These are phyloP conservation scores for Aurelia aurita DNA, from an alignment of 30 jellyfish, hydroid and myxozoan genomes.

Conservation along the genomic window DNA sequence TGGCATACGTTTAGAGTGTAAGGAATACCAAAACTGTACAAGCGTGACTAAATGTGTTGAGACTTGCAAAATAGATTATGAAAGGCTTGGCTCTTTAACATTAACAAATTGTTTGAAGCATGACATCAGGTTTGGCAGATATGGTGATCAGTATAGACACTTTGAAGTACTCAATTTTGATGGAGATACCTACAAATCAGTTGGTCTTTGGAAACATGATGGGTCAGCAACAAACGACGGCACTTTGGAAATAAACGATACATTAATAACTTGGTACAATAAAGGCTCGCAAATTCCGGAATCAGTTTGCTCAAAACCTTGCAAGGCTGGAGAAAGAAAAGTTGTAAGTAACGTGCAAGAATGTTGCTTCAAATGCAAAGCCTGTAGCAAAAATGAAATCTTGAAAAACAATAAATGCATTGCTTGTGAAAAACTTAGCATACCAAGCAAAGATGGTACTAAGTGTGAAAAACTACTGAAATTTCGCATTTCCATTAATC, in stretches of 20 bases:
- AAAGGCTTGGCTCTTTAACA: neutral
- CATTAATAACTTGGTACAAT: conserved; percentile 12
- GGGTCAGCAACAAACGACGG: neutral
- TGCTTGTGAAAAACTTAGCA: conserved; percentile 9
- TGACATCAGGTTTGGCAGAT: neutral
- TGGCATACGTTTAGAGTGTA: conserved; percentile 12
- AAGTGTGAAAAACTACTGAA: conserved; percentile 20
- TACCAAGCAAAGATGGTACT: conserved; percentile 14
- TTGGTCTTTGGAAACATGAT: neutral
- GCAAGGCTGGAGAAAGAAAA: conserved; percentile 37
- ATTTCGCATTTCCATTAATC: neutral
- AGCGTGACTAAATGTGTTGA: conserved; percentile 1
- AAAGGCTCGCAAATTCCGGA: neutral
- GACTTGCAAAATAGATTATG: neutral
- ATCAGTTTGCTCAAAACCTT: conserved; percentile 57
- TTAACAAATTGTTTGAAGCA: neutral
- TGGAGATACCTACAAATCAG: neutral
- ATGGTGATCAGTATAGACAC: neutral
- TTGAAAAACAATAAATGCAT: conserved; percentile 49
- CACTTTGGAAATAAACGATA: neutral
- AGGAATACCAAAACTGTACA: neutral
- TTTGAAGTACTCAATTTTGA: conserved; percentile 9
- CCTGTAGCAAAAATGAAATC: conserved; percentile 31
- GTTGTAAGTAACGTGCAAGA: neutral
- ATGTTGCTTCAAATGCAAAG: conserved; percentile 66